Evolutionary conservation across 2,888 invertebrate species (phyloP), one percentile per base, ranked within the genome.

Genomic region (Campaea margaritaria): DNA sequence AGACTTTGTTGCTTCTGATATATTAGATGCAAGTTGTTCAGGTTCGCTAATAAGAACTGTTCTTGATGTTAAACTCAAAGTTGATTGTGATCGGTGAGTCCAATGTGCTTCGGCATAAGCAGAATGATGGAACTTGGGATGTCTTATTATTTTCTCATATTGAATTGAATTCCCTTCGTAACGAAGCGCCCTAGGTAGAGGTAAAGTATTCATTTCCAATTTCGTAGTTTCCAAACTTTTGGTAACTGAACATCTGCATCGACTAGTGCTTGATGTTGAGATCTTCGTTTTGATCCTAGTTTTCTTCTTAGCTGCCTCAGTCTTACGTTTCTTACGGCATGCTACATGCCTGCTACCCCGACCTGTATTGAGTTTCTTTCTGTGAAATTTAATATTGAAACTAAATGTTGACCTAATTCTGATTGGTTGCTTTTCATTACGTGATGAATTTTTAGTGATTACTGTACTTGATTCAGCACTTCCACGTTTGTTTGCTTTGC

Each of bases 211-310:
- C 2, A 27, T 16, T 7, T 14, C 2, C 16, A 31, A 10, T 52
- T 45, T 56, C n/a, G 41, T 38, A 36, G 65, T 58, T 63, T 58
- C 55, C 34, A 58, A 46, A 41, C 58, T 63, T 58, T 58, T 65
- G n/a, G n/a, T n/a, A n/a, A n/a, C n/a, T n/a, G n/a, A 54, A 15
- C 56, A 27, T 46, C 15, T 58, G 42, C 9, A 38, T 21, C 47
- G 11, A 57, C 52, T 15, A 41, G 45, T 50, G 16, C 54, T 14
- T 49, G 45, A 14, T 38, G 56, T 5, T 27, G 27, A 27, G 7
- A 27, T 27, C 4, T 5, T 27, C 2, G 27, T 7, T 27, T 27
- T 27, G 27, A 5, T 2, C 27, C 27, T 27, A 8, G 13, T 39
- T 41, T 9, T 41, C 15, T 16, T 48, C 2, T 21, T 11, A 7